Base-by-base conservation (phyloP, 2,113 vertebrate species). In the Bolborhynchus lineola region DNA sequence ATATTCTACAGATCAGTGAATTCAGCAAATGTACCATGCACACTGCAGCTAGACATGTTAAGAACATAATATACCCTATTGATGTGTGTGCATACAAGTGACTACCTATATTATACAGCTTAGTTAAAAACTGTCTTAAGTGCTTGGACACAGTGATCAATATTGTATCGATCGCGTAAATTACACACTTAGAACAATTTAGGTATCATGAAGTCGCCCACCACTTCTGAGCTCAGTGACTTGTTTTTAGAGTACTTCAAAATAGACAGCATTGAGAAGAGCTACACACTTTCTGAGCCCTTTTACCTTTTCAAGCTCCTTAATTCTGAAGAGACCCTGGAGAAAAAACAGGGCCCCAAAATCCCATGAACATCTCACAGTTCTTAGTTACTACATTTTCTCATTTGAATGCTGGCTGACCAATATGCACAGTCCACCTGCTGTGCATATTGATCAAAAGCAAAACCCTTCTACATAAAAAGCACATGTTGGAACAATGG, bases 21-120 rank as follows among this genome's bases (percentile, higher is more conserved):
- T 25, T 78, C 11, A 19, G 7, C 31, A 92, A 81, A 64, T 3
- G 11, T 16, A 31, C 33, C 28, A 50, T 0, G 0, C 18, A 16
- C 35, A 31, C 37, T 28, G 63, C 42, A 72, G 52, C 25, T 57
- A 63, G 46, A 10, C 1, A 3, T 1, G 5, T 6, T 23, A 41
- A 50, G n/a, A 65, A 41, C 14, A 65, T 7, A 82, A 18, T 7
- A 41, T 4, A 63, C 3, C 47, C 63, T 11, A 24, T 2, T 14
- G 33, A 69, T 8, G 24, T 37, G 33, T 42, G 16, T 0, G 0
- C 41, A 49, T 33, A 25, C 3, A 42, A 23, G 25, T 3, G 0
- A 16, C 2, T 33, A 12, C 17, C 28, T 4, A 4, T 24, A 64
- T 33, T 67, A 10, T 39, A 52, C 4, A 77, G 35, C 35, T 71